Base-by-base conservation (phyloP, 37 sponge, comb jelly and placozoan species). In the Cliona cf. orientalis region DNA sequence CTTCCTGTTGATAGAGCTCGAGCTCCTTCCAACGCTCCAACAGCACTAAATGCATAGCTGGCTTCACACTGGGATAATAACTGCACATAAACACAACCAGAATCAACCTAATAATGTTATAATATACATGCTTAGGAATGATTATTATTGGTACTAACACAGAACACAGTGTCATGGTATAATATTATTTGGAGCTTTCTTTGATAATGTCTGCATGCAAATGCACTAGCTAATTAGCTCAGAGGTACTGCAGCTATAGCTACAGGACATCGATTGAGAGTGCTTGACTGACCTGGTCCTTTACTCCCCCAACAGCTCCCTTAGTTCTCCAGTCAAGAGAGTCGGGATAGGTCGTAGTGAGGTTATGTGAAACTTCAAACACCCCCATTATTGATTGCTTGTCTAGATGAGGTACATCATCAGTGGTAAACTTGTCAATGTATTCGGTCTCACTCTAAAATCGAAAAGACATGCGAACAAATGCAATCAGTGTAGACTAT, bases 11-110 rank as follows among this genome's bases (percentile, higher is more conserved):
- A 55, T 44, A 78, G 46, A 44, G 76, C 67, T 38, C 70, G 77
- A 2, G 72, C 79, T 63, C 91, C 95, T 65, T 94, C 92, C 23
- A 94, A 76, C 33, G 88, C 71, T 11, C 89, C 95, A 23, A 79
- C 69, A 6, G 92, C 81, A 69, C 86, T 76, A 61, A 94, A 94
- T 25, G 95, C 88, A 91, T 91, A 94, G 70, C 92, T 82, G 19
- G 89, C 72, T 3, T 90, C 89, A 79, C 95, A 94, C 68, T 33
- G 36, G 21, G 11, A 49, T 17, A 17, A 11, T 17, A 49, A 19
- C 55, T 49, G 17, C 17, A 49, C 55, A 49, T 49, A 49, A 22
- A 61, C 17, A 25, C 25, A 22, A 61, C 6, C 12, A 61, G 26
- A 61, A 61, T 11, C 5, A 25, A 61, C 6, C 17, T 25, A 61